Conservation (phyloP, 2,888 invertebrate species). For the Caenorhabditis auriculariae region DNA sequence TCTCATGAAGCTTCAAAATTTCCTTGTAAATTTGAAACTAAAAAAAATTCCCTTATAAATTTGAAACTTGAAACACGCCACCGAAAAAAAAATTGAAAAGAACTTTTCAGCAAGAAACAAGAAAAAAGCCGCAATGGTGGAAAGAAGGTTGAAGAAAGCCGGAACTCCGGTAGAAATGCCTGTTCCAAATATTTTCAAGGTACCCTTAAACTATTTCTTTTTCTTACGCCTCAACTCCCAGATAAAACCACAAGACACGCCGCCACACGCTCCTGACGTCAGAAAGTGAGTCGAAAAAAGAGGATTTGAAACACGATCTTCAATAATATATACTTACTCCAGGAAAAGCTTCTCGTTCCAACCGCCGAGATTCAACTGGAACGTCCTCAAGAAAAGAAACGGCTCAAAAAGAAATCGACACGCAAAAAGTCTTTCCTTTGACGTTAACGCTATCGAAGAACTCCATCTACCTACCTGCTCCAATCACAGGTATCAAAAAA, state of each 20-base stretch:
- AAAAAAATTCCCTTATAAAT: not conserved
- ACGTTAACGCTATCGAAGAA: slow-evolving; percentile 18
- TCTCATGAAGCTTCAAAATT: not conserved
- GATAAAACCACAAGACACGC: too few species aligned
- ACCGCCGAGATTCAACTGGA: slow-evolving; percentile 16
- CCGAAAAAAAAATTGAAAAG: not conserved
- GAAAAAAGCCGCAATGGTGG: slow-evolving; percentile 50
- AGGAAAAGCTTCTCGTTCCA: slow-evolving; percentile 4
- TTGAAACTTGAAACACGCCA: not conserved
- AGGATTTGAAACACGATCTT: not conserved
- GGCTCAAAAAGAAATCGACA: too few species aligned
- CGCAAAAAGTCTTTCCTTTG: too few species aligned
- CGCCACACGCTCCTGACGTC: too few species aligned
- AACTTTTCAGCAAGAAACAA: slow-evolving; percentile 49
- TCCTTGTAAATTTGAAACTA: too few species aligned
- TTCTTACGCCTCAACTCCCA: not conserved
- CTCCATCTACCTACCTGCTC: slow-evolving; percentile 7
- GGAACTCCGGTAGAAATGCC: slow-evolving; percentile 43
- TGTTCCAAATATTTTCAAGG: slow-evolving; percentile 41
- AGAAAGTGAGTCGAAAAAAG: not conserved
- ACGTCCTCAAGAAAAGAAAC: slow-evolving; percentile 9
- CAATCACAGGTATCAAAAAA: slow-evolving; percentile 2
- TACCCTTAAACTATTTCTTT: not conserved
- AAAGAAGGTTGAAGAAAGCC: slow-evolving; percentile 49
- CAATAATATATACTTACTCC: not conserved